Base-by-base conservation (phyloP, 1,140 invertebrate genomes). In the Ctenoplectra terminalis region DNA sequence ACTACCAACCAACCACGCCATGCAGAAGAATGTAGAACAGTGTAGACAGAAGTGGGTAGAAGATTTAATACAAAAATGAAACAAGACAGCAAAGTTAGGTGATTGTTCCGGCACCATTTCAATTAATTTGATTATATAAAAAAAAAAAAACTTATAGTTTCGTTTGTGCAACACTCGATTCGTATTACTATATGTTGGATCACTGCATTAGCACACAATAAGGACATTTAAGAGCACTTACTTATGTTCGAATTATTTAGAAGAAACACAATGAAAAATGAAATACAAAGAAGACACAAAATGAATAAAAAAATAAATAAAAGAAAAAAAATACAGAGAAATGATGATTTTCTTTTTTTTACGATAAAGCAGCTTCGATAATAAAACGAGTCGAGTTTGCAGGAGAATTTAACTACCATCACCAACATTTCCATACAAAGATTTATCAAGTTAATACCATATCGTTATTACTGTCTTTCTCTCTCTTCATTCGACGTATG, bases 21-120 rank as follows among this genome's bases (percentile, higher is more conserved):
- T 95, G 95, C 95, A 95, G 95, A 93, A 94, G 94, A 95, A 94
- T 95, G 94, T 94, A 94, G 93, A 95, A 94, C 91, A 94, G 91
- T 93, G 92, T 93, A 94, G 92, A 93, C 92, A 94, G 92, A 93
- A 91, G 92, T 93, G 90, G 92, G 92, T 93, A 93, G 92, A 92
- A 92, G 91, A 91, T 93, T 93, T 91, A 93, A 92, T 93, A 93
- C 91, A 92, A 93, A 93, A 93, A 93, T 93, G 92, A 93, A 90
- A 93, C 93, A 93, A 89, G 93, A 93, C 90, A 93, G 89, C 92
- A 92, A 90, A 91, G 92, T 94, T 94, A 93, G 91, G 90, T 92
- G 90, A 92, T 92, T 93, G 91, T 92, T 91, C 92, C 92, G 89
- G 88, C 88, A 93, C 93, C 92, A 92, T 92, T 89, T 73, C 9